These are phyloP conservation scores for Haemorhous mexicanus DNA, from an alignment of 2,113 vertebrate genomes.

Conservation along the genomic window DNA sequence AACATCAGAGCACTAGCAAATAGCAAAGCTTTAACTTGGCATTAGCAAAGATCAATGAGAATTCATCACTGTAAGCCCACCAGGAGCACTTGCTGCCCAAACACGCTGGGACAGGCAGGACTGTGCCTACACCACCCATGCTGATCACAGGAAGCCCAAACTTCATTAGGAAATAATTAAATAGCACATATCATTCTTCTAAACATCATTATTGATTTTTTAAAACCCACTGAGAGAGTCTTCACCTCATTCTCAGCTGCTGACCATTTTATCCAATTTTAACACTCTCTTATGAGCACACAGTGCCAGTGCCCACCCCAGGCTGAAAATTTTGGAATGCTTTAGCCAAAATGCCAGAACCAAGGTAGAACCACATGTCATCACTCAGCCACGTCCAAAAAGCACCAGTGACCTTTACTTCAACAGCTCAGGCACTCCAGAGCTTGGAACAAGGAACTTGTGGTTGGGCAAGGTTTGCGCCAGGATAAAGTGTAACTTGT, in stretches of 20 bases:
- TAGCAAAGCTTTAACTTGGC: conserved; percentile 37
- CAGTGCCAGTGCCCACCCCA: neutral
- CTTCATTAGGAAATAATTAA: neutral
- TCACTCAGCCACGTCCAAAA: neutral
- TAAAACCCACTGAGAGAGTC: neutral
- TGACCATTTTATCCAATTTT: neutral
- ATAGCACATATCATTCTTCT: neutral
- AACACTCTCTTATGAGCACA: neutral
- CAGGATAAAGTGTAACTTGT: neutral
- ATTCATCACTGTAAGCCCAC: neutral
- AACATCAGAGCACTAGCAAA: conserved; percentile 40
- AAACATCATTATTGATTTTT: neutral
- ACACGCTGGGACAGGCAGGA: neutral
- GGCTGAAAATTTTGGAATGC: neutral
- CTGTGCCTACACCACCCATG: neutral
- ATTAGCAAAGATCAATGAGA: conserved; percentile 46
- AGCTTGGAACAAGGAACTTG: neutral
- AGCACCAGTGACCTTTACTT: neutral
- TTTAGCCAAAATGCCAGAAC: neutral
- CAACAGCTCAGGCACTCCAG: neutral
- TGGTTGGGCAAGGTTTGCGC: neutral
- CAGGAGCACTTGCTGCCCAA: neutral
- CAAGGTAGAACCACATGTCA: neutral
- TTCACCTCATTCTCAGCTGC: neutral
- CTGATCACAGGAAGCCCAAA: neutral